Evolutionary conservation across 2,797 vertebrate genomes (phyloP).

Genomic region (Margarornis squamiger): DNA sequence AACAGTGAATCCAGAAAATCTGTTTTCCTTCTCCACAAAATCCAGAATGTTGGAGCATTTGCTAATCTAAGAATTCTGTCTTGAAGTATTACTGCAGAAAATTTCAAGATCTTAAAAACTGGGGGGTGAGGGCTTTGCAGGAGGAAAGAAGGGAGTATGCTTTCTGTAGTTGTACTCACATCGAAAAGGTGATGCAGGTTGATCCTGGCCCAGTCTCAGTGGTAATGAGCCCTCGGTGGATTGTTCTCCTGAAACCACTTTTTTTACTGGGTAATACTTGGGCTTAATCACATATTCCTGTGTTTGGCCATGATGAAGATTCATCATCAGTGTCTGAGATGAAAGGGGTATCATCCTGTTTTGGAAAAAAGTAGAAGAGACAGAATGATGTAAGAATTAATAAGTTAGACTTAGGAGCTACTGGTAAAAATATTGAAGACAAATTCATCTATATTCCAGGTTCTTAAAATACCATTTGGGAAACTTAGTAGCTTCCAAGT

Average conservation of each 20-base stretch:
- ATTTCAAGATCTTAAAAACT: background rate
- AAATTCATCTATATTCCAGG: background rate
- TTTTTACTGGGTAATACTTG: constrained; percentile 85
- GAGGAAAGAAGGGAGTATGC: background rate
- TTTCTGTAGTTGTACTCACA: constrained; percentile 80
- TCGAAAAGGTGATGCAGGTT: constrained; percentile 72
- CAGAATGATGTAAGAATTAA: background rate
- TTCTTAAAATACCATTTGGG: background rate
- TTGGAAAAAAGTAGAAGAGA: background rate
- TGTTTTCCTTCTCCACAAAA: constrained; percentile 30
- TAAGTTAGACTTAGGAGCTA: background rate
- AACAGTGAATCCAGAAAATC: background rate
- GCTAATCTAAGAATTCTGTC: constrained; percentile 15
- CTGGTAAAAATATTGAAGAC: background rate
- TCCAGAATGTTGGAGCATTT: background rate
- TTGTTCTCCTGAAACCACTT: constrained; percentile 83
- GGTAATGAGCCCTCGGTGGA: constrained; percentile 86
- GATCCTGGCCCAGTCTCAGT: constrained; percentile 80
- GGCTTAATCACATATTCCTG: constrained; percentile 92
- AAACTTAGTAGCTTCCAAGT: background rate
- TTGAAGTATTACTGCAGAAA: background rate
- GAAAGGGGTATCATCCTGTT: constrained; percentile 83
- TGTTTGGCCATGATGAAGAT: constrained; percentile 84
- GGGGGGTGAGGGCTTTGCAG: rapidly evolving
- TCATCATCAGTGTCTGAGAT: constrained; percentile 81